phyloP scores from a whole-genome alignment of 2,113 vertebrate genomes.

The Xiphophorus maculatus region DNA sequence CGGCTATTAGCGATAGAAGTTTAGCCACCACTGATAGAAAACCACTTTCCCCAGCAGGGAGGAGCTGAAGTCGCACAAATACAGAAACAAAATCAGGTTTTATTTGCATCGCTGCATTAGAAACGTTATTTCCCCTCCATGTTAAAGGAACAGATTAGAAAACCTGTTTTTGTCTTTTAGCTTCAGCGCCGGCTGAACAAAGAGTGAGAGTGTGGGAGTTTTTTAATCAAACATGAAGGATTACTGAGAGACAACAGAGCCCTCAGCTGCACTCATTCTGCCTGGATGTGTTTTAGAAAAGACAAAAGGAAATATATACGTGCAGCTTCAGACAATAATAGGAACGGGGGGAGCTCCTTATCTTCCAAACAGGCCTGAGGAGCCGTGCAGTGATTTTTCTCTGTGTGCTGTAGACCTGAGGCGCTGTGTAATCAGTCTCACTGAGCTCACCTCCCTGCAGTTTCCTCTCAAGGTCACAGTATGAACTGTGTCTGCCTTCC shows the following conservation, averaged over 20 bases:
- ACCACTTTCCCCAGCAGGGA: too few species aligned
- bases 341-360: constrained; percentile 10
- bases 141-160: background rate
- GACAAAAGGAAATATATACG: background rate
- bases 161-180: background rate
- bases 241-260: background rate
- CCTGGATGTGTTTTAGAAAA: background rate
- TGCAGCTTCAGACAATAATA: background rate
- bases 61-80: background rate
- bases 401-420: constrained; percentile 7
- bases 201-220: background rate
- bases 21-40: too few species aligned
- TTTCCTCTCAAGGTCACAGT: constrained; percentile 31
- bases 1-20: too few species aligned
- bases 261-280: background rate
- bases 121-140: too few species aligned
- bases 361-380: constrained; percentile 7
- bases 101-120: too few species aligned
- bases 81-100: background rate
- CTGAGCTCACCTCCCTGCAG: constrained; percentile 9
- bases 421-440: constrained; percentile 14
- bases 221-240: background rate
- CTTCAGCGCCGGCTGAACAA: background rate
- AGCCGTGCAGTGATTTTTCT: background rate
- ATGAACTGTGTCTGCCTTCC: constrained; percentile 10